These are phyloP conservation scores for Leptosomus discolor DNA, from an alignment of 2,113 vertebrate genomes.

Conservation along the genomic window DNA sequence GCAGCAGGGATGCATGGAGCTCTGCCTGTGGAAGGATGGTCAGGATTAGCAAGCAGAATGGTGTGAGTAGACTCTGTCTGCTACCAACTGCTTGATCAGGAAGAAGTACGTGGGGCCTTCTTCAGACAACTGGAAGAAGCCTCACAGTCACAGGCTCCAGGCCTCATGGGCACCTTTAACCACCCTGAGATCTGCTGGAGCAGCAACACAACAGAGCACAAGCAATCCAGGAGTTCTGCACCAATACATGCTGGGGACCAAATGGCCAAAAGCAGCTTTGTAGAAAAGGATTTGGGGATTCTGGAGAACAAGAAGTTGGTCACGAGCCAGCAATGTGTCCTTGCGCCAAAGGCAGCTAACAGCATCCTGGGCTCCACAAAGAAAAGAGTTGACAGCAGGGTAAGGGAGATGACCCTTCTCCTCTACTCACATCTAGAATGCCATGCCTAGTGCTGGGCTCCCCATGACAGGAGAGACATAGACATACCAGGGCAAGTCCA, in stretches of 20 bases:
- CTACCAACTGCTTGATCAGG: not conserved
- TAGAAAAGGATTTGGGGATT: not conserved
- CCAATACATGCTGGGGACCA: not conserved
- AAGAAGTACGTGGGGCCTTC: not conserved
- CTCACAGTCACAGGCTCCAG: not conserved
- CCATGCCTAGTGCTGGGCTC: not conserved
- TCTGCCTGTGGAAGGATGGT: not conserved
- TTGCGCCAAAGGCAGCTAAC: not conserved
- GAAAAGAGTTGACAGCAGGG: not conserved
- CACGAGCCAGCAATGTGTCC: not conserved
- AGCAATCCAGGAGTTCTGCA: not conserved
- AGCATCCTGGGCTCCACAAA: not conserved
- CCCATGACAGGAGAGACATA: not conserved
- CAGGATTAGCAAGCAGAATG: not conserved
- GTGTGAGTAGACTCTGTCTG: not conserved
- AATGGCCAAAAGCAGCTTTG: not conserved
- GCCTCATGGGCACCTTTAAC: not conserved
- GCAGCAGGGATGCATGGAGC: not conserved
- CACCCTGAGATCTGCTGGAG: not conserved
- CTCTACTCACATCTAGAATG: not conserved
- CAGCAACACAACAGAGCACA: not conserved
- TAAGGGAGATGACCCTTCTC: not conserved
- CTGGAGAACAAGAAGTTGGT: not conserved
- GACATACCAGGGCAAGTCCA: not conserved
- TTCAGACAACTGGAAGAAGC: not conserved